Evolutionary conservation across 2,888 invertebrate species (phyloP), one percentile per base, ranked within the genome.

Genomic region (Callyntrura sp.): DNA sequence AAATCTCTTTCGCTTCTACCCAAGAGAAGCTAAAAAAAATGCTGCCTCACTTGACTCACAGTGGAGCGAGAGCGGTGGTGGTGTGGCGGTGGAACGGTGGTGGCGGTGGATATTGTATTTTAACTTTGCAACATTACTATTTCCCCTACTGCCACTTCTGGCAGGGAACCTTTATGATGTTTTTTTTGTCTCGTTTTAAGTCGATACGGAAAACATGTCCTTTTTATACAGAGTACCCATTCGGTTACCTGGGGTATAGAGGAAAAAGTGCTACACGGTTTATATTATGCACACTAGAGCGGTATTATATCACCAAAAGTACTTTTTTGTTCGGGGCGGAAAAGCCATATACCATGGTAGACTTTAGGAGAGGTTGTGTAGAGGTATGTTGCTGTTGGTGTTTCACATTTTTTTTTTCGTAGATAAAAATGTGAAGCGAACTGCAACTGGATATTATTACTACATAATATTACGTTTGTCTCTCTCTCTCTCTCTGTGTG

Each of bases 341-440:
- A n/a, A n/a, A n/a, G 35, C 35, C 6, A 35, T 35, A 35, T 35
- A 35, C n/a, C n/a, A n/a, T n/a, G n/a, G n/a, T n/a, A n/a, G n/a
- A n/a, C n/a, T n/a, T n/a, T n/a, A n/a, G n/a, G n/a, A n/a, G n/a
- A n/a, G n/a, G n/a, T n/a, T n/a, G n/a, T n/a, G n/a, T n/a, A n/a
- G n/a, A n/a, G n/a, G 11, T 8, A 62, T 14, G 62, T 11, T 68
- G 68, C 68, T 35, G 9, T 25, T 65, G 20, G 2, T 60, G 68
- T 35, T 68, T 14, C 2, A 68, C 68, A n/a, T 23, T 35, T 35
- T 3, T 68, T n/a, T 65, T 65, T 65, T 65, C 28, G 65, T 28
- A 68, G 65, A 68, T 68, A 68, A 28, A 68, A 62, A 35, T 35
- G 35, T 35, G 35, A 68, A n/a, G 35, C 70, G 17, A 70, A 70